Conservation (phyloP, 2,113 vertebrate species). For the Antigone vipio region DNA sequence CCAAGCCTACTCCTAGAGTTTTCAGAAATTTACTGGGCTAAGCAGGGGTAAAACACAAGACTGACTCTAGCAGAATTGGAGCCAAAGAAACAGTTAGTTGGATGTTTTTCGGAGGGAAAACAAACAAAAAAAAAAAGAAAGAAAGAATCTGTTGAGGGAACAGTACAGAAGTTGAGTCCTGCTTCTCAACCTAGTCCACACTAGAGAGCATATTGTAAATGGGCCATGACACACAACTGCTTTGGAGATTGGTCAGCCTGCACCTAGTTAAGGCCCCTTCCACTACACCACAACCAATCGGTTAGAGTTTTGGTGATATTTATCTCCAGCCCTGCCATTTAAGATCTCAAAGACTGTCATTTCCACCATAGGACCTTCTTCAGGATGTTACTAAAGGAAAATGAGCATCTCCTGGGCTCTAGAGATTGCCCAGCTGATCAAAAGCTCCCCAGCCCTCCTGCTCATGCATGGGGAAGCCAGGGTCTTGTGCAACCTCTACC, state of each 20-base stretch:
- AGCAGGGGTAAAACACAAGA: not conserved
- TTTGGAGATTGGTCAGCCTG: not conserved
- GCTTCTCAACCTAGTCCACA: not conserved
- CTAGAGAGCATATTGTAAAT: not conserved
- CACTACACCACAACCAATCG: rapidly evolving
- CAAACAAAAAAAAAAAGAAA: not conserved
- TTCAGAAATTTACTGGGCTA: not conserved
- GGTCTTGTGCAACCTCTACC: not conserved
- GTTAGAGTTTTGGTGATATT: not conserved
- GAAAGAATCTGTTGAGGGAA: not conserved
- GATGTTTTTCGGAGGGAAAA: not conserved
- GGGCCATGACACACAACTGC: not conserved
- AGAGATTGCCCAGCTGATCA: not conserved
- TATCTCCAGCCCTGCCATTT: not conserved
- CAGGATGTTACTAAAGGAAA: not conserved
- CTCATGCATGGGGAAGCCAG: not conserved
- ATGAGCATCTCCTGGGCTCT: not conserved
- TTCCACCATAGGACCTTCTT: not conserved
- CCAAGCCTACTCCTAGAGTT: not conserved
- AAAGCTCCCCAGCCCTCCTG: not conserved
- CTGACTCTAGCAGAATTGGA: not conserved
- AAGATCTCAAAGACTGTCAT: not conserved
- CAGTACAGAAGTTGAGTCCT: not conserved
- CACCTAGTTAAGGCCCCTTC: not conserved
- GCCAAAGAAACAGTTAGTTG: not conserved